Percentiles rank a stretch among this genome's conserved stretches.
phyloP scores from a whole-genome alignment of 2,113 vertebrate species.

The Eublepharis macularius region DNA sequence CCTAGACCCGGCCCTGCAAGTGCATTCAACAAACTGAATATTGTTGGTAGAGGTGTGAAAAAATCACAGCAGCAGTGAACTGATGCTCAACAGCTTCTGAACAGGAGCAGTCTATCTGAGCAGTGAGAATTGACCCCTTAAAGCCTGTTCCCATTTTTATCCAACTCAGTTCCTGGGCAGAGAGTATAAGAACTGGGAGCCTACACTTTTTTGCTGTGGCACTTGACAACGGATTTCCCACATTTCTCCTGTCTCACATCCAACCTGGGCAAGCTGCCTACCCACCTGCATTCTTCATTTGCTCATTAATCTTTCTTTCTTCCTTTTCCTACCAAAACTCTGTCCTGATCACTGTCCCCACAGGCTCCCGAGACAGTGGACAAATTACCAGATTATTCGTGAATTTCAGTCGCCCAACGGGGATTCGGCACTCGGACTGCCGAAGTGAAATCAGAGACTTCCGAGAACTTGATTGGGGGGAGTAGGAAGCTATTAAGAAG shows the following conservation, averaged over 20 bases:
- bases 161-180: too few relatives aligned
- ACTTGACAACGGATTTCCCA: constrained; percentile 24
- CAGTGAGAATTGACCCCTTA: too few relatives aligned
- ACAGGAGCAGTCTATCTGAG: neutral
- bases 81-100: neutral
- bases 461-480: constrained; percentile 54
- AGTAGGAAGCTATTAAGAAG: constrained; percentile 75
- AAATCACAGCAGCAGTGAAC: neutral
- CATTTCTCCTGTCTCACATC: constrained; percentile 13
- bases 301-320: constrained; percentile 58
- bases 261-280: constrained; percentile 48
- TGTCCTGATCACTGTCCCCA: constrained; percentile 42
- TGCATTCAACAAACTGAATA: too few relatives aligned
- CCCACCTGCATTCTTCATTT: constrained; percentile 25
- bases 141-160: too few relatives aligned
- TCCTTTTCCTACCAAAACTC: constrained; percentile 49
- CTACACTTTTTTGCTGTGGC: neutral
- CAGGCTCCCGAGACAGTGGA: constrained; percentile 44
- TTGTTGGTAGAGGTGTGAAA: too few relatives aligned
- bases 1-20: too few relatives aligned
- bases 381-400: constrained; percentile 72
- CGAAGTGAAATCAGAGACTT: constrained; percentile 68
- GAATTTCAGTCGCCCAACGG: constrained; percentile 62
- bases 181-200: neutral
- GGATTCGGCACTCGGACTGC: constrained; percentile 58